Evolutionary conservation across 2,113 vertebrate species (phyloP).

Genomic region (Saguinus midas): DNA sequence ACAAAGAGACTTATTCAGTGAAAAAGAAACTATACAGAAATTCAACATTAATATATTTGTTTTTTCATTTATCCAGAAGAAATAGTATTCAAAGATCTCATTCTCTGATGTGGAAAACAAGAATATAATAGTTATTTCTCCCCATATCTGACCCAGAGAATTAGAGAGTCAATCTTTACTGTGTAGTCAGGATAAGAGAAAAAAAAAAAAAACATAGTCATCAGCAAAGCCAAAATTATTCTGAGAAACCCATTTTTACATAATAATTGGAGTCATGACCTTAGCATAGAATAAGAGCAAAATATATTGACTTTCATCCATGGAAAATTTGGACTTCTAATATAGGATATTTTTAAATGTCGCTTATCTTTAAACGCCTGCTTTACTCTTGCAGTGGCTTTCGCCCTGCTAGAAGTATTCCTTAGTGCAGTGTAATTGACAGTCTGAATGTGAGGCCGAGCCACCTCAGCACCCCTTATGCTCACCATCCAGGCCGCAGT

Average conservation of each 20-base stretch:
- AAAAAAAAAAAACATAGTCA: neutral
- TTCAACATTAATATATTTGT: neutral
- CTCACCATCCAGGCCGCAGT: neutral
- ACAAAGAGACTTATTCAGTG: neutral
- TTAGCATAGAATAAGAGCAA: slow-evolving; percentile 31
- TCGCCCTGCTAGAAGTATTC: neutral
- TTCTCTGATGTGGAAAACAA: slow-evolving; percentile 10
- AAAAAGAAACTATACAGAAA: neutral
- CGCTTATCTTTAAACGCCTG: neutral
- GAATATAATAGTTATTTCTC: neutral
- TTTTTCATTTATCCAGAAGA: neutral
- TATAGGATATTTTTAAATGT: neutral
- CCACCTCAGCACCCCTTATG: neutral
- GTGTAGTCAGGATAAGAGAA: neutral
- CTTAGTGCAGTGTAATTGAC: slow-evolving; percentile 56
- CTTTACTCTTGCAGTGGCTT: neutral
- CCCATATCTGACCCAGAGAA: neutral
- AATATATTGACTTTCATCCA: slow-evolving; percentile 18
- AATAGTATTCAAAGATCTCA: slow-evolving; percentile 17
- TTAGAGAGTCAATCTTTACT: slow-evolving; percentile 9
- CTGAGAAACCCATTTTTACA: slow-evolving; percentile 33
- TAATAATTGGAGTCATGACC: slow-evolving; percentile 59
- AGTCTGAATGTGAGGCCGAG: neutral
- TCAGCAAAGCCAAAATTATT: slow-evolving; percentile 43
- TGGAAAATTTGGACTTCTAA: slow-evolving; percentile 35